Evolutionary conservation across 1,140 invertebrate species (phyloP).

Genomic region (Euwallacea fornicatus): DNA sequence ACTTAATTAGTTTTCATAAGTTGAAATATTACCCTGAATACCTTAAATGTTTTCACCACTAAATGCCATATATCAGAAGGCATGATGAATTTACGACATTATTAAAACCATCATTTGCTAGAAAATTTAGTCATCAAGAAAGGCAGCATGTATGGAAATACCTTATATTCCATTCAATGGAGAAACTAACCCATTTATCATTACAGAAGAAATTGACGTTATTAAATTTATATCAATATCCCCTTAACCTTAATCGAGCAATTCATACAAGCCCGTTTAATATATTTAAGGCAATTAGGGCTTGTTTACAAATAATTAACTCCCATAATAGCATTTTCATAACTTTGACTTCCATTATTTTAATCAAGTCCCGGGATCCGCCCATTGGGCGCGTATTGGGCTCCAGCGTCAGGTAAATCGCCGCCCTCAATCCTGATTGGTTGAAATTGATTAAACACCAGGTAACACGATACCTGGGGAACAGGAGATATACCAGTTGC

Average conservation of each 20-base stretch:
- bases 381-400: constrained; percentile 41
- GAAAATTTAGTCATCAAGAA: too few species aligned
- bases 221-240: constrained; percentile 40
- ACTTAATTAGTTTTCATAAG: too few species aligned
- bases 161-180: too few species aligned
- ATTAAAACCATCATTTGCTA: not conserved
- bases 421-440: constrained; percentile 30
- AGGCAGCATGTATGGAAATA: too few species aligned
- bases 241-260: constrained; percentile 34
- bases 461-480: constrained; percentile 34
- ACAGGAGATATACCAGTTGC: constrained; percentile 46
- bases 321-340: constrained; percentile 51
- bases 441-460: constrained; percentile 37
- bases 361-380: constrained; percentile 42
- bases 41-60: too few species aligned
- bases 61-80: too few species aligned
- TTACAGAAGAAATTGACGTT: constrained; percentile 25
- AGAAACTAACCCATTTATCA: constrained; percentile 9
- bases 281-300: constrained; percentile 44
- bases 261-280: constrained; percentile 35
- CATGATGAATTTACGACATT: too few species aligned
- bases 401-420: not conserved
- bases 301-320: constrained; percentile 52
- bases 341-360: constrained; percentile 53
- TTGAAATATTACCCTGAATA: too few species aligned